Evolutionary conservation across 2,888 invertebrate genomes (phyloP), one percentile per base, ranked within the genome.

Genomic region (Cheilosia grossa): DNA sequence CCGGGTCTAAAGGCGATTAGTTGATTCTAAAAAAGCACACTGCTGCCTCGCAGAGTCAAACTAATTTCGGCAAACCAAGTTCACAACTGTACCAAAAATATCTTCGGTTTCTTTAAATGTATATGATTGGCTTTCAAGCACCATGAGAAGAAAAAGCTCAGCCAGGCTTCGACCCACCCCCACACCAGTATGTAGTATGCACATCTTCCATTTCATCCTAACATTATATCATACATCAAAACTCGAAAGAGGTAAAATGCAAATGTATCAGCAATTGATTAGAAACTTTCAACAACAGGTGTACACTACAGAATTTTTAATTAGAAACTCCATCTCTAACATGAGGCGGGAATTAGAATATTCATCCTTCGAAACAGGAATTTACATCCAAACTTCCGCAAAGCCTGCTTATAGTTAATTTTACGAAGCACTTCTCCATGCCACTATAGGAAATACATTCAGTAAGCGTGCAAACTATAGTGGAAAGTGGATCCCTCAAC

Each of bases 271-370:
- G 54, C 85, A 63, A 81, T 81, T 85, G 81, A 85, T 81, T 85
- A 75, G 85, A 81, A 85, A 85, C 85, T 85, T 85, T 77, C 40
- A 70, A 81, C 85, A 85, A 81, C 85, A 85, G 85, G 85, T 85
- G 85, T 81, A 80, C 81, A 61, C 17, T 51, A 85, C 85, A 72
- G 85, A 81, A 75, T 81, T 81, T 75, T 77, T 81, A 85, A 85
- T 81, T 81, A 81, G 80, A 49, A 78, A 59, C 69, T 56, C 53
- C 64, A 66, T 66, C 64, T 44, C 56, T 42, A 17, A n/a, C 47
- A 47, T 9, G 58, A 42, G n/a, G 15, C 13, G 9, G 21, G 30
- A 81, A 85, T 85, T 81, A 85, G 75, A 85, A 85, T 85, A 85
- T 85, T 85, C 81, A 77, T 81, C 81, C 74, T 81, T 66, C 13